Percentiles rank a stretch among this genome's conserved stretches.
Conservation (phyloP, 1,140 invertebrate genomes). For the Drepana arcuata region DNA sequence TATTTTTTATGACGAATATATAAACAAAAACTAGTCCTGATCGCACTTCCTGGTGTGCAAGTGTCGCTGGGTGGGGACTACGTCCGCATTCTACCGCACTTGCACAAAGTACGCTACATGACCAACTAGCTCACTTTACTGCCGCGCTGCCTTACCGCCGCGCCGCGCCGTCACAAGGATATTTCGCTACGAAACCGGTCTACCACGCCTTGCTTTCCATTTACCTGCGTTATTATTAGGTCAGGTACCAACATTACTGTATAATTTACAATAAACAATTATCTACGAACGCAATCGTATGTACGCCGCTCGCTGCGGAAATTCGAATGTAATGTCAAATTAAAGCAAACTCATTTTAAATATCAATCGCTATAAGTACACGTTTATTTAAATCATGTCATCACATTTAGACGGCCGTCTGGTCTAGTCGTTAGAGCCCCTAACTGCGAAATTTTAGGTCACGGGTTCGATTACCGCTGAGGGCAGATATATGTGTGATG, state of each 20-base stretch:
- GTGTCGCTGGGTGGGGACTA: slow-evolving; percentile 38
- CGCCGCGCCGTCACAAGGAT: no score
- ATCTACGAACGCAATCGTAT: not conserved
- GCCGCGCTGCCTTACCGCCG: no score
- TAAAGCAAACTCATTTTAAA: no score
- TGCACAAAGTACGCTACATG: slow-evolving; percentile 19
- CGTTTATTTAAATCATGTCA: no score
- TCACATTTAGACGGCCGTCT: no score
- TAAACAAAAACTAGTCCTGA: slow-evolving; percentile 27
- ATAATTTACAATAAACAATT: slow-evolving; percentile 9
- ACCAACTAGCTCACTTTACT: slow-evolving; percentile 59
- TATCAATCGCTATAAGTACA: no score
- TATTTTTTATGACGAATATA: not conserved
- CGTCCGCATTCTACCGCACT: slow-evolving; percentile 61
- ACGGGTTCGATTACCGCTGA: no score
- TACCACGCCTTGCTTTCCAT: slow-evolving; percentile 59
- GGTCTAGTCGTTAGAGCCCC: no score
- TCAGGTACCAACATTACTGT: slow-evolving; percentile 13
- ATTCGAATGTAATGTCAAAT: no score
- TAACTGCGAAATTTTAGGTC: no score
- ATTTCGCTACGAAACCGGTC: slow-evolving; percentile 38
- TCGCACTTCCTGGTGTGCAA: slow-evolving; percentile 45
- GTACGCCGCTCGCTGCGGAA: no score
- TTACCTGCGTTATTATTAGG: slow-evolving; percentile 30
- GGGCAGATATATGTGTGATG: no score